Evolutionary conservation across 1,140 invertebrate genomes (phyloP), one percentile per base, ranked within the genome.

Genomic region (Eumeta japonica): DNA sequence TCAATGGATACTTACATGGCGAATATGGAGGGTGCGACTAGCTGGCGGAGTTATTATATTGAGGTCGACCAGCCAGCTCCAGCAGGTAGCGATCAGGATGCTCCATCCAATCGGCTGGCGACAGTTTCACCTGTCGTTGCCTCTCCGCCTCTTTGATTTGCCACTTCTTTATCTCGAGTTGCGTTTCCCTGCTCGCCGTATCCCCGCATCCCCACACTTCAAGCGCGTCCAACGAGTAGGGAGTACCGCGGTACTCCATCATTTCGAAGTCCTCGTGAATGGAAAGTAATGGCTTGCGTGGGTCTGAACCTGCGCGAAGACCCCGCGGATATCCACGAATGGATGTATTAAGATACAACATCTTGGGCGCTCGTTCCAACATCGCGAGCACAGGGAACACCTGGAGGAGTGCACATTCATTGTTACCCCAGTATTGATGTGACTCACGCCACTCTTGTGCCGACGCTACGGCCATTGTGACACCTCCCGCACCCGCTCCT

Each of bases 131-230:
- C 42, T 65, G 50, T 30, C 86, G 70, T 44, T 91, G 86, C 45
- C 85, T 82, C 67, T 94, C 90, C 1, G 85, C 87, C 70, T 94
- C 88, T 55, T 87, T 87, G 1, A 89, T 84, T 61, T 94, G 88
- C 90, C 91, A 94, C 49, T 90, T 89, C 64, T 93, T 93, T 40
- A 93, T 84, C 46, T 93, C 89, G 39, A 89, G 61, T 70, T 95
- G 91, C 16, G 81, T 81, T 60, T 93, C 88, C 28, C 89, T 78
- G 63, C 75, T 82, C 60, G 67, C 62, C 58, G 78, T 76, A 57
- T 89, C 85, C n/a, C 88, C 88, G 58, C 88, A 91, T 12, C 88
- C 88, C 88, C 88, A 92, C 51, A 81, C 79, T 68, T 80, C 83
- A 31, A 88, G 74, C 11, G 70, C 77, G 35, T 79, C 54, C 1